Evolutionary conservation across 1,140 invertebrate species (phyloP).

Genomic region (Calycopis cecrops): DNA sequence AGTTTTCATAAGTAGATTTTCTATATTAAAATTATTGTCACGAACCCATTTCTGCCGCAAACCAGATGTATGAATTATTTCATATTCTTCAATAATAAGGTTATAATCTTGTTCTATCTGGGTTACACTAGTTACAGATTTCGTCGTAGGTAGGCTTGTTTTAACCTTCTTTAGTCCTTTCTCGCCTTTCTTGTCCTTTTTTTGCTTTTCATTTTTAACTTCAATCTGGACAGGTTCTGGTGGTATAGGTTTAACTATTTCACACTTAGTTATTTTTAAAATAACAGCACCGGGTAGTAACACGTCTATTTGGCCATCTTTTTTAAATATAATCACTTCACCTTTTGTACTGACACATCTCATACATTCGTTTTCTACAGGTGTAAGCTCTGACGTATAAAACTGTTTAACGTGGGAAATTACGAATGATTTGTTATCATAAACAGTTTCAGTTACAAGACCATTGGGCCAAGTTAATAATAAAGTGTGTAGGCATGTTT

Average conservation of each 20-base stretch:
- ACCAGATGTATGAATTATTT: slow-evolving; percentile 47
- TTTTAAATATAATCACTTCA: slow-evolving; percentile 62
- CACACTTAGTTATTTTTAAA: slow-evolving; percentile 49
- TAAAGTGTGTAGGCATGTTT: slow-evolving; percentile 48
- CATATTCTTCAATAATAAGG: slow-evolving; percentile 54
- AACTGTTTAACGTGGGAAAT: slow-evolving; percentile 72
- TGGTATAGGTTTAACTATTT: slow-evolving; percentile 31
- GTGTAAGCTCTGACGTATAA: slow-evolving; percentile 35
- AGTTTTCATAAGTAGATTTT: slow-evolving; percentile 69
- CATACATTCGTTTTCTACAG: slow-evolving; percentile 45
- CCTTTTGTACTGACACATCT: slow-evolving; percentile 60
- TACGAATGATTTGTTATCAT: slow-evolving; percentile 47
- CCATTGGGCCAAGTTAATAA: slow-evolving; percentile 73
- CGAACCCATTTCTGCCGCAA: slow-evolving; percentile 47
- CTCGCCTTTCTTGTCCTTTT: too few species aligned
- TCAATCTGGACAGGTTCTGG: slow-evolving; percentile 31
- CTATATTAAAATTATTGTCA: slow-evolving; percentile 38
- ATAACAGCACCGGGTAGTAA: slow-evolving; percentile 46
- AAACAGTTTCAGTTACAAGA: slow-evolving; percentile 65
- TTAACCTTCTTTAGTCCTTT: slow-evolving; percentile 41
- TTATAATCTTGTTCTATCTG: slow-evolving; percentile 22
- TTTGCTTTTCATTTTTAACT: slow-evolving; percentile 45
- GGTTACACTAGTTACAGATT: too few species aligned
- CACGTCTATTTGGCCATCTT: slow-evolving; percentile 45
- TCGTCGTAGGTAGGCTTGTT: slow-evolving; percentile 27